Base-by-base conservation (phyloP, 2,113 vertebrate genomes). In the Silurus meridionalis region DNA sequence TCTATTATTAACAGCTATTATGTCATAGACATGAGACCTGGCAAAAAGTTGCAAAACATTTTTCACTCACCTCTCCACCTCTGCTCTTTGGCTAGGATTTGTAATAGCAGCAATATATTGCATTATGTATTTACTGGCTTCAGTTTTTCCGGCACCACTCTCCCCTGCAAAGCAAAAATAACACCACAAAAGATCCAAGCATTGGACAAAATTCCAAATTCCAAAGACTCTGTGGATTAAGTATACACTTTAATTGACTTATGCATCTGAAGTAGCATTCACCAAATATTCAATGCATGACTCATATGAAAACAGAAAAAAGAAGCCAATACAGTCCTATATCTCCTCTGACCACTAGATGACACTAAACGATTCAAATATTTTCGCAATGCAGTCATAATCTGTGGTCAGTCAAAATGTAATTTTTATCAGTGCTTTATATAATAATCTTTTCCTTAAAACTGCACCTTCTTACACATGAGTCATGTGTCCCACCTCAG, bases 71-170 rank as follows among this genome's bases (percentile, higher is more conserved):
- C 98, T 96, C 92, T 99, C 98, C 9, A 99, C 96, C 72, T 99
- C 98, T 0, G 97, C 98, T 90, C 98, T 95, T 95, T 99, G 98
- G 84, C 96, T 94, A 6, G 97, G 97, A 93, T 99, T 99, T 93
- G 98, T 99, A 91, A 99, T 99, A 92, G 98, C 98, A 14, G 98
- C 98, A 2, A 99, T 99, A 92, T 99, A 99, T 90, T 99, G 98
- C 98, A 99, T 99, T 5, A 99, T 99, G 77, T 99, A 99, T 91
- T 99, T 99, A 92, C 98, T 99, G 93, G 98, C 98, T 90, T 99
- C 98, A 0, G 98, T 99, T 90, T 99, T 99, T 58, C 98, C 98
- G 64, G 98, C 98, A 86, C 98, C 98, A 64, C 98, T 99, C 92
- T 99, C 98, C 91, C 98, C 98, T 99, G 92, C 46, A 87, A 90